phyloP scores from a whole-genome alignment of 2,113 vertebrate genomes.

The Gambusia holbrooki region DNA sequence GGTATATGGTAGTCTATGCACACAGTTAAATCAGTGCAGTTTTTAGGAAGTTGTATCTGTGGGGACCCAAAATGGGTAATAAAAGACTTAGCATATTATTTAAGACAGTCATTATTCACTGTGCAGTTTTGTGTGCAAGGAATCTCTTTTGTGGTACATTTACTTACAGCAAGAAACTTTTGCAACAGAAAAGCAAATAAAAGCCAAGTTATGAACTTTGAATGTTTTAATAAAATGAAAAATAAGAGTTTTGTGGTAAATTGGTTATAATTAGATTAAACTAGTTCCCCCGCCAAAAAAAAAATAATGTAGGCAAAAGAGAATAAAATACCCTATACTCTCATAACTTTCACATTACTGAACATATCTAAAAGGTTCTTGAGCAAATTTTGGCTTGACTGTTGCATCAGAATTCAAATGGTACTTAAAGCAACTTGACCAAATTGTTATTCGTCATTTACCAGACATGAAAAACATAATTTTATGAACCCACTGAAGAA shows the following conservation, averaged over 20 bases:
- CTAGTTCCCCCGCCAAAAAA: background rate
- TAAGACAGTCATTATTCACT: background rate
- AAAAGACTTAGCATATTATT: background rate
- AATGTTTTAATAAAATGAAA: background rate
- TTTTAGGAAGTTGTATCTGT: too few species aligned
- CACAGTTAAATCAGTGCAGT: too few species aligned
- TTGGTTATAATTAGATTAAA: background rate
- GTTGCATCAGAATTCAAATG: background rate
- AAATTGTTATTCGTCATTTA: background rate
- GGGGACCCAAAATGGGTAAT: too few species aligned
- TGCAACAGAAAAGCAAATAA: too few species aligned
- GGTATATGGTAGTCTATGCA: too few species aligned
- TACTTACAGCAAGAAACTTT: too few species aligned
- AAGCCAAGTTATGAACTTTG: background rate
- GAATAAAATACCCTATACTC: background rate
- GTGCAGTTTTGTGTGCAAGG: background rate
- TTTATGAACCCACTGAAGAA: background rate
- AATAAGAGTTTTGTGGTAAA: background rate
- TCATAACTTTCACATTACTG: too few species aligned
- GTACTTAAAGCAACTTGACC: background rate
- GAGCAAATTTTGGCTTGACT: too few species aligned
- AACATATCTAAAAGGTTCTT: too few species aligned
- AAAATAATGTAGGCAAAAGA: background rate
- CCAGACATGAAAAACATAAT: background rate
- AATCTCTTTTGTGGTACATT: background rate